phyloP scores from a whole-genome alignment of 2,888 invertebrate species.

The Adela reaumurella region DNA sequence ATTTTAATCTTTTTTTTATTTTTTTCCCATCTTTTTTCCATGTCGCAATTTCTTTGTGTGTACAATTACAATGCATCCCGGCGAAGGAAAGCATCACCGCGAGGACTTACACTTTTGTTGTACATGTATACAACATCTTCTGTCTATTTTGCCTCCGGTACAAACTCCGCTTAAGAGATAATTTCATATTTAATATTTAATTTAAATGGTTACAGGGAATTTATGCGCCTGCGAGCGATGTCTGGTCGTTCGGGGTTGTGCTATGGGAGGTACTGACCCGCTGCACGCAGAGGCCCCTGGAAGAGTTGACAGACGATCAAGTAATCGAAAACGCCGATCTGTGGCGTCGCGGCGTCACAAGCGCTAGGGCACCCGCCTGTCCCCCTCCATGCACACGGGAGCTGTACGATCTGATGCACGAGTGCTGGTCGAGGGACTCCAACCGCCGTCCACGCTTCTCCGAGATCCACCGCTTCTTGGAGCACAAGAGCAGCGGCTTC shows the following conservation, averaged over 20 bases:
- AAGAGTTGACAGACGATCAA: slow-evolving; percentile 78
- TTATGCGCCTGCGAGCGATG: slow-evolving; percentile 83
- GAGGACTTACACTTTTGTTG: too few relatives aligned
- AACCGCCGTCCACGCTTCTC: slow-evolving; percentile 80
- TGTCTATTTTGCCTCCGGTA: too few relatives aligned
- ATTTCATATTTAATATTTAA: too few relatives aligned
- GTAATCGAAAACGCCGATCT: slow-evolving; percentile 63
- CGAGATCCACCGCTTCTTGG: slow-evolving; percentile 84
- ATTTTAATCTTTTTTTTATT: too few relatives aligned
- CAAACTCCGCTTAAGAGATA: too few relatives aligned
- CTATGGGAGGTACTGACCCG: slow-evolving; percentile 85
- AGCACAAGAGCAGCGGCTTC: slow-evolving; percentile 69
- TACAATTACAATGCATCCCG: too few relatives aligned
- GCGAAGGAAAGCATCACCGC: too few relatives aligned
- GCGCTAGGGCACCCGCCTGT: slow-evolving; percentile 50
- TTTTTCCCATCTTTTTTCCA: too few relatives aligned
- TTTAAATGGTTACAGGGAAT: slow-evolving; percentile 80
- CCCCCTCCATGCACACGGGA: slow-evolving; percentile 80
- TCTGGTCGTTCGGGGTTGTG: slow-evolving; percentile 89
- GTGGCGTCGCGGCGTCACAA: slow-evolving; percentile 54
- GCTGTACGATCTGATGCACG: slow-evolving; percentile 87
- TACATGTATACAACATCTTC: too few relatives aligned
- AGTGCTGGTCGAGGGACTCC: slow-evolving; percentile 85
- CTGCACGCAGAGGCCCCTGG: slow-evolving; percentile 76
- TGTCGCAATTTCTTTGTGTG: too few relatives aligned